Conservation (phyloP, 1,140 invertebrate genomes). For the Cryptotermes secundus region DNA sequence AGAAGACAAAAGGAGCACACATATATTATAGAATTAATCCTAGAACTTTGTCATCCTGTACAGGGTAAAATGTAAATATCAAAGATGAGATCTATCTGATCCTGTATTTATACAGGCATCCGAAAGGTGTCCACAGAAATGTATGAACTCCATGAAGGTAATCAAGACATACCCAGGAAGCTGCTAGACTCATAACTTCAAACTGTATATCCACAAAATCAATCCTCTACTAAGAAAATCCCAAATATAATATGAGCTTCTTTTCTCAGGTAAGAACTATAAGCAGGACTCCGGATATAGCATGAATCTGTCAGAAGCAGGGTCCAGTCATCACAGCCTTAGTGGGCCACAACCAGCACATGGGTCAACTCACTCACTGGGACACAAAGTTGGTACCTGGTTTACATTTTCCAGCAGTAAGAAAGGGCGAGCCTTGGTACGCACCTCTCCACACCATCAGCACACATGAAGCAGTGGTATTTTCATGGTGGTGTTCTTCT, state of each 20-base stretch:
- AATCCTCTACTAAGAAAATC: too few species aligned
- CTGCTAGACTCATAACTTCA: slow-evolving; percentile 28
- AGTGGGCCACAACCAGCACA: slow-evolving; percentile 19
- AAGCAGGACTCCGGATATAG: slow-evolving; percentile 53
- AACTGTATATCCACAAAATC: too few species aligned
- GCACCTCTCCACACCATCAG: slow-evolving; percentile 21
- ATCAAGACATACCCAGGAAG: not conserved
- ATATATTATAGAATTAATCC: too few species aligned
- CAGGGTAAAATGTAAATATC: not conserved
- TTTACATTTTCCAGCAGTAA: slow-evolving; percentile 59
- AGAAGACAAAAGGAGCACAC: too few species aligned
- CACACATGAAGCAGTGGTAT: slow-evolving; percentile 5
- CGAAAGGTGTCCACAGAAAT: not conserved
- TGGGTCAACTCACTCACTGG: slow-evolving; percentile 50
- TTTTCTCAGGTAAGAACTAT: slow-evolving; percentile 53
- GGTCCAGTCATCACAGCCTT: slow-evolving; percentile 26
- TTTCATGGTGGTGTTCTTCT: not conserved
- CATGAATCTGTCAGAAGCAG: slow-evolving; percentile 45
- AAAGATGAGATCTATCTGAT: not conserved
- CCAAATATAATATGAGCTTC: too few species aligned
- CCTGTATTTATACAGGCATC: not conserved
- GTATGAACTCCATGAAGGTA: not conserved
- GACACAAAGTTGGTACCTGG: slow-evolving; percentile 60
- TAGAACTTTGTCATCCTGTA: too few species aligned
- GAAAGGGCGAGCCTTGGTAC: slow-evolving; percentile 46